Conservation (phyloP, 1,140 invertebrate species). For the Telenomus remus region DNA sequence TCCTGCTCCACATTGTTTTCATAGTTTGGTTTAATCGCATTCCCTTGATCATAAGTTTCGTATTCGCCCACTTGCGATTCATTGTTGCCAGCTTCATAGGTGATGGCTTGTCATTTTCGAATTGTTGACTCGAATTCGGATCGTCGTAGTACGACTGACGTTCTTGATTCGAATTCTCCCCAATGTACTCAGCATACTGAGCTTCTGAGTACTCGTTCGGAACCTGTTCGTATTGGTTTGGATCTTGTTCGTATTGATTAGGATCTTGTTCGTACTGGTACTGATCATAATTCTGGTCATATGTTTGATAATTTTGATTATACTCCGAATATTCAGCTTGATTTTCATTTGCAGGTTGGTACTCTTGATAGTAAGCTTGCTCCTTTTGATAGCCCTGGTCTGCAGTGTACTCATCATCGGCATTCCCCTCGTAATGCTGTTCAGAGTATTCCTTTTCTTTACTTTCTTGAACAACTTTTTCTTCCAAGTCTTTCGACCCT, state of each 20-base stretch:
- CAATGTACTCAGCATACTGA: neutral
- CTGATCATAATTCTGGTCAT: constrained; percentile 26
- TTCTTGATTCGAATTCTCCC: constrained; percentile 33
- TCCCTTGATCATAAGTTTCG: constrained; percentile 10
- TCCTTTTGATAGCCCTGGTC: constrained; percentile 12
- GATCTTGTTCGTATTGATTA: too few relatives aligned
- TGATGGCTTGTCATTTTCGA: constrained; percentile 34
- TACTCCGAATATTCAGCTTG: neutral
- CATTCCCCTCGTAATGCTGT: constrained; percentile 1
- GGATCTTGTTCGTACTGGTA: constrained; percentile 43
- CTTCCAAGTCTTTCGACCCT: neutral
- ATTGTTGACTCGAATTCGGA: constrained; percentile 49
- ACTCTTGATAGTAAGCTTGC: constrained; percentile 44
- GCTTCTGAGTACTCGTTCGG: too few relatives aligned
- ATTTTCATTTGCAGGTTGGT: constrained; percentile 25
- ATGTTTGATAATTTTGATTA: constrained; percentile 28
- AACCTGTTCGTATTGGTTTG: too few relatives aligned
- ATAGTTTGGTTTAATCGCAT: constrained; percentile 17
- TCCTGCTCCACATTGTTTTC: constrained; percentile 19
- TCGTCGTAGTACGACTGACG: constrained; percentile 34
- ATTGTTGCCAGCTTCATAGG: constrained; percentile 37
- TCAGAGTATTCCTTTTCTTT: constrained; percentile 6
- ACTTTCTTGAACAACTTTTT: neutral
- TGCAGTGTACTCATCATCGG: neutral
- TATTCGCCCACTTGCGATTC: constrained; percentile 34